Conservation (phyloP, 1,140 invertebrate genomes). For the Solenopsis fugax region DNA sequence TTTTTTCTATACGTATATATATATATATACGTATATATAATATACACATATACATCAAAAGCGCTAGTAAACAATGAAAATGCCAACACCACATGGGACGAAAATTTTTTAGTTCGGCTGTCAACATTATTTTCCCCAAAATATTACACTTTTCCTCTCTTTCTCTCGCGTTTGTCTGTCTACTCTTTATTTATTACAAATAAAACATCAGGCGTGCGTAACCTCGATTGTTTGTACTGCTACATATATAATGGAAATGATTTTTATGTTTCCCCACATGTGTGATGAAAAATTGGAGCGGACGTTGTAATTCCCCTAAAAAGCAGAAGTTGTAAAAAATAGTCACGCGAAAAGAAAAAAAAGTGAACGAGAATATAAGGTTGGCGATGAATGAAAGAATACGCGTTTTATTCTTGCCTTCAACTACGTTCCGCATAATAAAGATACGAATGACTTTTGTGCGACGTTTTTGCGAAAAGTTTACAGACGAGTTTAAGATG, state of each 20-base stretch:
- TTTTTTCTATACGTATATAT: neutral
- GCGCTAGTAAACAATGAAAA: neutral
- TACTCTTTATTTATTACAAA: conserved; percentile 1
- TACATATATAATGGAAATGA: neutral
- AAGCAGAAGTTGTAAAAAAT: neutral
- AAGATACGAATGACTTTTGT: neutral
- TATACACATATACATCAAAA: too few relatives aligned
- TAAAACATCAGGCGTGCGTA: neutral
- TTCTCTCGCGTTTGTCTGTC: neutral
- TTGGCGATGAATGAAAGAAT: neutral
- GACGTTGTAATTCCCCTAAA: neutral
- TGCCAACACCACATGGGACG: neutral
- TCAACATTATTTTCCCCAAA: conserved; percentile 52
- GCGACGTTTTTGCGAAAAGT: neutral
- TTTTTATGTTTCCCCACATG: conserved; percentile 8
- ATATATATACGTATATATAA: too few relatives aligned
- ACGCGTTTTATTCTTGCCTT: neutral
- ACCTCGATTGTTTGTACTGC: conserved; percentile 32
- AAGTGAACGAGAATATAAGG: neutral
- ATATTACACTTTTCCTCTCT: conserved; percentile 17
- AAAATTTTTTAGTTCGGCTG: conserved; percentile 7
- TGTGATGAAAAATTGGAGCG: neutral
- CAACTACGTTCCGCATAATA: neutral
- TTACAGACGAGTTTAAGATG: neutral
- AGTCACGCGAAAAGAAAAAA: neutral